A percentile compares a stretch with the other conserved stretches of the same genome.
Conservation (phyloP, 2,797 vertebrate species). For the Parauchenoglanis punctatus region DNA sequence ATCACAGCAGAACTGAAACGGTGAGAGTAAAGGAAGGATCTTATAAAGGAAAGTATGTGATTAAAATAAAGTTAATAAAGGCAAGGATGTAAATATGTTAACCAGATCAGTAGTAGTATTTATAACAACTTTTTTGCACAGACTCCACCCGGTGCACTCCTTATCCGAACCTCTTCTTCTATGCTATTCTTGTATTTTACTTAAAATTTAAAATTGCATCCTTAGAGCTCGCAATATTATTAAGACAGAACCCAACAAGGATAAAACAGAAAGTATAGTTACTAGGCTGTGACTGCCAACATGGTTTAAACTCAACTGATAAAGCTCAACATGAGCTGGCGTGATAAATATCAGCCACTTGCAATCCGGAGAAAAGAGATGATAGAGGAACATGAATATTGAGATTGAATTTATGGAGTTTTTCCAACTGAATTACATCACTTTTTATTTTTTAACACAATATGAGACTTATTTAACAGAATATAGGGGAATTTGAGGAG, state of each 20-base stretch:
- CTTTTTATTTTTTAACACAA: neutral
- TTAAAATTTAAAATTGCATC: neutral
- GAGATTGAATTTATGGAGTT: neutral
- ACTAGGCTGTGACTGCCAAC: neutral
- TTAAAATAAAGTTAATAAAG: too few species aligned
- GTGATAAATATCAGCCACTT: neutral
- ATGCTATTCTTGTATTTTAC: neutral
- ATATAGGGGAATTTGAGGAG: neutral
- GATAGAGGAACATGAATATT: neutral
- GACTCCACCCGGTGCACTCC: neutral
- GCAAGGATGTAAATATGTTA: too few species aligned
- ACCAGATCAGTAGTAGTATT: too few species aligned
- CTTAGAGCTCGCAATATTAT: neutral
- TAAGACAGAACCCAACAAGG: neutral
- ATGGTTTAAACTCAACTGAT: neutral
- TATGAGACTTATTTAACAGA: neutral
- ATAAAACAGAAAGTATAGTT: neutral
- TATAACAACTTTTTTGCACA: too few species aligned
- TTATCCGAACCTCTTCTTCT: neutral
- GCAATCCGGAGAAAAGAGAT: too few species aligned
- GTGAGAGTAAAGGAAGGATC: too few species aligned
- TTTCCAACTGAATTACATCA: neutral
- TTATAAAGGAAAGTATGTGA: too few species aligned
- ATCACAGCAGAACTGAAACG: too few species aligned
- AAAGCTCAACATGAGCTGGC: neutral